Evolutionary conservation across 2,113 vertebrate species (phyloP).

Genomic region (Ursus arctos): DNA sequence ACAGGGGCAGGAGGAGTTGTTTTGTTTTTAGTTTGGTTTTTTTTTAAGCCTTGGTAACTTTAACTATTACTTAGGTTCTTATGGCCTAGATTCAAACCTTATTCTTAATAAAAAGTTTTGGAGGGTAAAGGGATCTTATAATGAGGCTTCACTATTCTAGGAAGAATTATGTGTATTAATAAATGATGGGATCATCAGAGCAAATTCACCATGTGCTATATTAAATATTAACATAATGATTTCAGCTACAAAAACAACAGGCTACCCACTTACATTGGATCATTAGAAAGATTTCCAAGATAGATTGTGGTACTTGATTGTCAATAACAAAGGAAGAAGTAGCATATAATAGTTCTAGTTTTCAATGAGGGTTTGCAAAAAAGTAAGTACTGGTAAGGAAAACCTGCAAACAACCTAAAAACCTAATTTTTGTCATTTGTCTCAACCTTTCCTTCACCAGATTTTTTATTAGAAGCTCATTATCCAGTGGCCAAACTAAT

Average conservation of each 20-base stretch:
- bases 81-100: slow-evolving; percentile 53
- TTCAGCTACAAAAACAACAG: slow-evolving; percentile 71
- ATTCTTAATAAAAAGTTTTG: slow-evolving; percentile 69
- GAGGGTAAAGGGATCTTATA: slow-evolving; percentile 27
- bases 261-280: not conserved
- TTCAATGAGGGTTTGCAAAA: slow-evolving; percentile 16
- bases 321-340: slow-evolving; percentile 29
- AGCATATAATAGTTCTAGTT: slow-evolving; percentile 18
- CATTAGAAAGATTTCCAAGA: slow-evolving; percentile 61
- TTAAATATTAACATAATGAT: slow-evolving; percentile 74
- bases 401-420: slow-evolving; percentile 53
- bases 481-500: slow-evolving; percentile 52
- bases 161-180: slow-evolving; percentile 74
- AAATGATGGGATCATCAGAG: slow-evolving; percentile 66
- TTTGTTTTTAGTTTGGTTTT: not conserved
- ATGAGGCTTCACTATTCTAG: slow-evolving; percentile 65
- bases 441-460: slow-evolving; percentile 30
- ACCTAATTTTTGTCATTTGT: slow-evolving; percentile 43
- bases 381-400: slow-evolving; percentile 39
- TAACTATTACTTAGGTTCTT: slow-evolving; percentile 21
- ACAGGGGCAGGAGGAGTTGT: not conserved
- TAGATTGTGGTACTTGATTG: not conserved
- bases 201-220: slow-evolving; percentile 44
- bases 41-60: slow-evolving; percentile 32
- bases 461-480: slow-evolving; percentile 56